Percentiles rank a stretch among this genome's conserved stretches.
These are phyloP conservation scores for Gephyroberyx darwinii DNA, from an alignment of 2,797 vertebrate genomes.

Conservation along the genomic window DNA sequence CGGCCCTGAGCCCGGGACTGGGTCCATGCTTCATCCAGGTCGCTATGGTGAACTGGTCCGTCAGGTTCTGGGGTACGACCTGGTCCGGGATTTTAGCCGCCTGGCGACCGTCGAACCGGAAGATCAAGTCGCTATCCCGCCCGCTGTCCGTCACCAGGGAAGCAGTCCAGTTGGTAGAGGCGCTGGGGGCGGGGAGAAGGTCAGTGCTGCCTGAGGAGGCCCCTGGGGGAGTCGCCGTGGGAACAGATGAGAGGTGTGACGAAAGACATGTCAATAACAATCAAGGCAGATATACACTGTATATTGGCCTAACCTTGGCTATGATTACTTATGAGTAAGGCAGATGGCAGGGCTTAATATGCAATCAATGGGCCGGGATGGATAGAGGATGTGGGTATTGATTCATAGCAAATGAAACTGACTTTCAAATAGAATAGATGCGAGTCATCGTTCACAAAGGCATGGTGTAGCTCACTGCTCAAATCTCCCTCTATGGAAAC, in stretches of 20 bases:
- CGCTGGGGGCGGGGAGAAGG: slow-evolving; percentile 89
- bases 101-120: slow-evolving; percentile 93
- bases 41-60: slow-evolving; percentile 95
- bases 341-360: slow-evolving; percentile 72
- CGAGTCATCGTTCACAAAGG: slow-evolving; percentile 46
- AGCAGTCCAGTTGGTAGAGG: slow-evolving; percentile 91
- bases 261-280: slow-evolving; percentile 67
- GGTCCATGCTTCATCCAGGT: slow-evolving; percentile 98
- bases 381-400: slow-evolving; percentile 70
- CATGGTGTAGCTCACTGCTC: slow-evolving; percentile 22
- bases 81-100: slow-evolving; percentile 94
- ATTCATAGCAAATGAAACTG: slow-evolving; percentile 72
- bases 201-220: slow-evolving; percentile 95
- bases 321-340: slow-evolving; percentile 69
- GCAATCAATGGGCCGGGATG: slow-evolving; percentile 71
- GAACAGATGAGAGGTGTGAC: slow-evolving; percentile 46
- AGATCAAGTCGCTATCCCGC: slow-evolving; percentile 87
- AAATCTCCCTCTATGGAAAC: slow-evolving; percentile 35
- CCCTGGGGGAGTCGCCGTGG: slow-evolving; percentile 77
- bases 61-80: slow-evolving; percentile 94
- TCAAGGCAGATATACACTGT: slow-evolving; percentile 41
- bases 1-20: slow-evolving; percentile 91
- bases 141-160: slow-evolving; percentile 90
- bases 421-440: slow-evolving; percentile 60
- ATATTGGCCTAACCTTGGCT: slow-evolving; percentile 69